A percentile compares a stretch with the other conserved stretches of the same genome.
Conservation (phyloP, 2,797 vertebrate genomes). For the Macropodus opercularis region DNA sequence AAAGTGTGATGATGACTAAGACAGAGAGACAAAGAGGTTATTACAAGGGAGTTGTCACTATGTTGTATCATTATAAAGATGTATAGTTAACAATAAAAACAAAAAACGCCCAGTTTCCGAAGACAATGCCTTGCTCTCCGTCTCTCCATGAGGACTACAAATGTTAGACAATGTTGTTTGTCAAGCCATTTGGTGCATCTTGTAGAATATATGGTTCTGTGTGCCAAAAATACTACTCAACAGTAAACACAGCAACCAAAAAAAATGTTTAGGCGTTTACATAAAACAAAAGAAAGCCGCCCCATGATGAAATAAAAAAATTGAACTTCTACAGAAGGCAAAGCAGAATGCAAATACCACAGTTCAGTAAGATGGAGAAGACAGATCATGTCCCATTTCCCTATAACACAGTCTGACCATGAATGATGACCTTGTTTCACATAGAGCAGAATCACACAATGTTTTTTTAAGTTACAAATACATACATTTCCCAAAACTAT, state of each 20-base stretch:
- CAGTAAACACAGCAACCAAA: constrained; percentile 30
- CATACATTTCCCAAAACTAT: constrained; percentile 5
- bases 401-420: constrained; percentile 55
- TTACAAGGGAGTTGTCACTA: constrained; percentile 35
- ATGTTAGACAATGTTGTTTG: constrained; percentile 16
- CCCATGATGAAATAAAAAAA: constrained; percentile 14
- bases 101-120: constrained; percentile 39
- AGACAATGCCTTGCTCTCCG: constrained; percentile 35
- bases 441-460: constrained; percentile 5
- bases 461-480: neutral
- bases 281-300: constrained; percentile 12
- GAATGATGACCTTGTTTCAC: constrained; percentile 58
- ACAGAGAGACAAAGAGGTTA: constrained; percentile 28
- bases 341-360: constrained; percentile 82
- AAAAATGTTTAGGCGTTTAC: neutral
- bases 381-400: constrained; percentile 69
- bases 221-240: constrained; percentile 12
- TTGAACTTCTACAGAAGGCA: constrained; percentile 68
- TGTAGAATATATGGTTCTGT: constrained; percentile 22
- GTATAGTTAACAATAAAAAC: constrained; percentile 46
- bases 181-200: constrained; percentile 27
- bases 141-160: constrained; percentile 27
- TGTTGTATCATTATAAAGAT: constrained; percentile 41
- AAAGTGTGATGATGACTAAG: constrained; percentile 10
- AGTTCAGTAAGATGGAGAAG: constrained; percentile 52